phyloP scores from a whole-genome alignment of 1,140 invertebrate species.

The Dufourea novaeangliae region DNA sequence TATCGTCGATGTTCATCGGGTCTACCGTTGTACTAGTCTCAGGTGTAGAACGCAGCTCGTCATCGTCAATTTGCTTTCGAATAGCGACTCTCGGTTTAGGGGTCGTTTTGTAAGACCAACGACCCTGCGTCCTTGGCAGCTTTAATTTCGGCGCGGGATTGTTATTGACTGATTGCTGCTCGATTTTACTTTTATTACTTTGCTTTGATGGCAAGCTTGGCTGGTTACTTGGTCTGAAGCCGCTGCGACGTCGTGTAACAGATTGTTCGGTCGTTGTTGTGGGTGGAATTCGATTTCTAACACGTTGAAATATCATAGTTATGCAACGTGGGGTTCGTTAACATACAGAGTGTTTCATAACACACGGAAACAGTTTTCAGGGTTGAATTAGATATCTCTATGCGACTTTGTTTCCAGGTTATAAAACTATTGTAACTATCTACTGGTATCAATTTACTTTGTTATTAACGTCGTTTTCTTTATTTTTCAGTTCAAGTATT shows the following conservation, averaged over 20 bases:
- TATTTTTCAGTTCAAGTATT: no score
- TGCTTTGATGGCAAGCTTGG: constrained; percentile 60
- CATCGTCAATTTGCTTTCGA: constrained; percentile 85
- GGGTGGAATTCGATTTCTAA: constrained; percentile 72
- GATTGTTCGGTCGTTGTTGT: constrained; percentile 75
- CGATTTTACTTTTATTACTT: constrained; percentile 61
- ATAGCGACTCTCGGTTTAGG: constrained; percentile 92
- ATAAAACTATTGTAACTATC: no score
- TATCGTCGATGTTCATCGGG: constrained; percentile 48
- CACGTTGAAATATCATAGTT: neutral
- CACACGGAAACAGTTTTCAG: no score
- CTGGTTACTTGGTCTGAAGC: constrained; percentile 74
- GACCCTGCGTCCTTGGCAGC: constrained; percentile 88
- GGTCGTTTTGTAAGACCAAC: constrained; percentile 94
- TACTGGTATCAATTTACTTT: no score
- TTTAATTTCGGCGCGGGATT: constrained; percentile 85
- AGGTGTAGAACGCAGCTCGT: constrained; percentile 74
- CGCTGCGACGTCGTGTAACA: constrained; percentile 72
- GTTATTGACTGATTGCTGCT: constrained; percentile 46
- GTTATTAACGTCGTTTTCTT: no score
- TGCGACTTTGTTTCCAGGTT: no score
- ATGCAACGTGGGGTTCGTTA: no score
- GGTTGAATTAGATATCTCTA: no score
- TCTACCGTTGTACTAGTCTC: constrained; percentile 59
- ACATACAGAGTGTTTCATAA: no score